These are phyloP conservation scores for Callithrix jacchus DNA, from an alignment of 2,113 vertebrate species.

Conservation along the genomic window DNA sequence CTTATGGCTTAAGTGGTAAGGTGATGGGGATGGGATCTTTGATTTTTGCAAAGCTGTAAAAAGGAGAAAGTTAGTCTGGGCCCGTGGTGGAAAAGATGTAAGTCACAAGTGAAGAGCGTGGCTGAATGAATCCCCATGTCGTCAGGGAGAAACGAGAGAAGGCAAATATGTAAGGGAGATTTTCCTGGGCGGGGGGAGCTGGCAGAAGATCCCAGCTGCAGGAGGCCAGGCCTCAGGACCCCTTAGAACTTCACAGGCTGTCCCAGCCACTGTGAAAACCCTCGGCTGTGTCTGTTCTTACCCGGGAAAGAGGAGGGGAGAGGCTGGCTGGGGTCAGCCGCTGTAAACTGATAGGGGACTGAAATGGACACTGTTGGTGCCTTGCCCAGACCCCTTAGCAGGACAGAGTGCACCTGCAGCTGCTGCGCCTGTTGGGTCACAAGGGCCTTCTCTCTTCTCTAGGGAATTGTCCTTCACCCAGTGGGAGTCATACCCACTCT, in stretches of 20 bases:
- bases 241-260: neutral
- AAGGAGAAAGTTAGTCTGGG: neutral
- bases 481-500: neutral
- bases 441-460: neutral
- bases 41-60: neutral
- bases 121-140: neutral
- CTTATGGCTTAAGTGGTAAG: neutral
- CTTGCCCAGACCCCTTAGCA: neutral
- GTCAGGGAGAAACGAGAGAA: neutral
- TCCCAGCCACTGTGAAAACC: neutral
- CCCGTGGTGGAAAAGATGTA: neutral
- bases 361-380: neutral
- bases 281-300: neutral
- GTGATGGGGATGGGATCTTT: neutral
- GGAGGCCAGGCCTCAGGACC: neutral
- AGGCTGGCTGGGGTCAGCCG: neutral
- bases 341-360: neutral
- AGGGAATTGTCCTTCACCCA: too few relatives aligned
- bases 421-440: neutral
- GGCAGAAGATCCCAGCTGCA: neutral
- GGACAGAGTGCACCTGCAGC: fast-evolving
- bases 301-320: neutral
- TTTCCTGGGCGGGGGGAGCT: neutral
- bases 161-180: neutral
- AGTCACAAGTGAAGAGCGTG: neutral